phyloP scores from a whole-genome alignment of 2,888 invertebrate genomes.

The Anoplius nigerrimus region DNA sequence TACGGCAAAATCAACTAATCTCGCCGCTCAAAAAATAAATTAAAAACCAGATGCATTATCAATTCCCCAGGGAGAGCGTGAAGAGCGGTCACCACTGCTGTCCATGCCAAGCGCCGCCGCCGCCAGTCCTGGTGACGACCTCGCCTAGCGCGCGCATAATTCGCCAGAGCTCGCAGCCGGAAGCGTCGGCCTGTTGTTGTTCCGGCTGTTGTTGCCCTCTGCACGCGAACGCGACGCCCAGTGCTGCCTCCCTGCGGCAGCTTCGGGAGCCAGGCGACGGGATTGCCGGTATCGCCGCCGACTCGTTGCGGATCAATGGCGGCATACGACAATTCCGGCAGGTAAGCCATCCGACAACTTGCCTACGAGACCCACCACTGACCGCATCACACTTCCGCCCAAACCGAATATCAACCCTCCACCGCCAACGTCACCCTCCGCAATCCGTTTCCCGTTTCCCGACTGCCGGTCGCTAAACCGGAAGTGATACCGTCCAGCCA shows the following conservation, averaged over 20 bases:
- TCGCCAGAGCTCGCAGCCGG: slow-evolving; percentile 91
- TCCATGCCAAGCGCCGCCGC: slow-evolving; percentile 84
- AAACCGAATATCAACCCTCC: neutral
- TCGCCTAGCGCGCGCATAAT: slow-evolving; percentile 86
- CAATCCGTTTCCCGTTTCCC: neutral
- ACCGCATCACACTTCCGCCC: neutral
- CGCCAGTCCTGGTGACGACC: slow-evolving; percentile 84
- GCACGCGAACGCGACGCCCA: slow-evolving; percentile 82
- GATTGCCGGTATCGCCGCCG: slow-evolving; percentile 96
- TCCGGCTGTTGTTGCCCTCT: slow-evolving; percentile 72
- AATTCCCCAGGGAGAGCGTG: slow-evolving; percentile 68
- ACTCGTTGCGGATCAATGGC: slow-evolving; percentile 96
- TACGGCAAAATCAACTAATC: too few relatives aligned
- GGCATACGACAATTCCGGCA: slow-evolving; percentile 97
- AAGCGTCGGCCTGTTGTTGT: slow-evolving; percentile 79
- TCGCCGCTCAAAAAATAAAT: too few relatives aligned
- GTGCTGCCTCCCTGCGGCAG: slow-evolving; percentile 88
- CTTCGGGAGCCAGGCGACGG: slow-evolving; percentile 89
- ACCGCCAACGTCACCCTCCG: neutral
- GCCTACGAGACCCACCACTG: neutral
- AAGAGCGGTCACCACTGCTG: slow-evolving; percentile 76
- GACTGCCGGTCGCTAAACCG: too few relatives aligned
- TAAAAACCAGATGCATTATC: neutral
- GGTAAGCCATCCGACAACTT: slow-evolving; percentile 77
- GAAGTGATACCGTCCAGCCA: too few relatives aligned